phyloP scores from a whole-genome alignment of 2,797 vertebrate species.

The Champsocephalus esox region DNA sequence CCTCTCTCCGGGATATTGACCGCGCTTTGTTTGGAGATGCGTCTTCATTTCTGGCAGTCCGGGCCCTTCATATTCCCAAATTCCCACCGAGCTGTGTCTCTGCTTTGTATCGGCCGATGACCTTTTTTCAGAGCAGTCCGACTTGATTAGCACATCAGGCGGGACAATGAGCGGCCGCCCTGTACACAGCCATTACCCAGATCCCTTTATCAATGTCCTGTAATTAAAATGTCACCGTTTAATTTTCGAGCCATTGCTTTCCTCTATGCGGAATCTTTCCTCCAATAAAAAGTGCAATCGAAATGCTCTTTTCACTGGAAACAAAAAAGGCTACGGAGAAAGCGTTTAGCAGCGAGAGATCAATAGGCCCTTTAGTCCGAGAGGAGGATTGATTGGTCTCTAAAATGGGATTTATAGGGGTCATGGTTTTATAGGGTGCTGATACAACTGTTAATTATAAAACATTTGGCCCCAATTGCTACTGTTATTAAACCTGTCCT shows the following conservation, averaged over 20 bases:
- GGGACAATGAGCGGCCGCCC: conserved; percentile 76
- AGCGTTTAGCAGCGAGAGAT: conserved; percentile 85
- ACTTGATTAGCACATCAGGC: conserved; percentile 82
- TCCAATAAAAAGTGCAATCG: conserved; percentile 92
- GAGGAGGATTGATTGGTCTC: conserved; percentile 92
- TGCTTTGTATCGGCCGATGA: conserved; percentile 70
- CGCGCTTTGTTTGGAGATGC: conserved; percentile 79
- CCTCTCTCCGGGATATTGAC: conserved; percentile 74
- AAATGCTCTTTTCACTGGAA: conserved; percentile 89
- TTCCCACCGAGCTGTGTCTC: conserved; percentile 59
- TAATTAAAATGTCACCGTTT: conserved; percentile 98
- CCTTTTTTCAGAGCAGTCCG: conserved; percentile 77
- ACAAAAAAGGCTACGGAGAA: conserved; percentile 78
- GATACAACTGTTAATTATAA: conserved; percentile 95
- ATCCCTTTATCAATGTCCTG: conserved; percentile 93
- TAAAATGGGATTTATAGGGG: conserved; percentile 97
- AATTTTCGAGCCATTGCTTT: conserved; percentile 89
- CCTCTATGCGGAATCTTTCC: conserved; percentile 89
- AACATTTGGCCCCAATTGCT: conserved; percentile 92
- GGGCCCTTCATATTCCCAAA: conserved; percentile 68
- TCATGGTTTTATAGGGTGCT: conserved; percentile 93
- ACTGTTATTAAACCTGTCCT: conserved; percentile 92
- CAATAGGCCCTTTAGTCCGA: conserved; percentile 86
- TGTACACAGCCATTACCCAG: conserved; percentile 80
- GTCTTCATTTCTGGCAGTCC: conserved; percentile 73